phyloP scores from a whole-genome alignment of 2,797 vertebrate species.

The Sebastes diaconus region DNA sequence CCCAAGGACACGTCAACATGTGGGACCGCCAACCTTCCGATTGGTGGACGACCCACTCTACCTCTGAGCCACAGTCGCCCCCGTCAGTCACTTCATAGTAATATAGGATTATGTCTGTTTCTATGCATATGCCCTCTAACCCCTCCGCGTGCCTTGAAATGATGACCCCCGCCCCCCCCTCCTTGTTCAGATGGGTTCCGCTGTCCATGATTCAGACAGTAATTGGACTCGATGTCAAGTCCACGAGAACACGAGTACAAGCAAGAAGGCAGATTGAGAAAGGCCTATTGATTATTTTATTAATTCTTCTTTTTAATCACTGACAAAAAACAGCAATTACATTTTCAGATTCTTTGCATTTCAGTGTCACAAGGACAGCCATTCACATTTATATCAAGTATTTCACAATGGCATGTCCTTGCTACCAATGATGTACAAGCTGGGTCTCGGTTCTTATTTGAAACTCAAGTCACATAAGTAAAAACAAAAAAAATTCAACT shows the following conservation, averaged over 20 bases:
- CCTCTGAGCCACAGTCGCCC: background rate
- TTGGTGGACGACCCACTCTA: background rate
- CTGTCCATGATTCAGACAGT: background rate
- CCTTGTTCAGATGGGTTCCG: background rate
- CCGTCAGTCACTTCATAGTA: background rate
- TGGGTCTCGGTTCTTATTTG: background rate
- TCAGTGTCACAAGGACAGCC: background rate
- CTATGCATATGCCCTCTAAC: background rate
- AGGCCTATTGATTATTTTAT: background rate
- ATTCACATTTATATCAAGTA: background rate
- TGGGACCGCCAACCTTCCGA: background rate
- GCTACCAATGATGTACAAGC: background rate
- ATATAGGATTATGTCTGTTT: background rate
- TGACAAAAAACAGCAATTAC: background rate
- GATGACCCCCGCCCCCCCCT: accelerated
- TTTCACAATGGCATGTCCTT: background rate
- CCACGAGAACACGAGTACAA: background rate
- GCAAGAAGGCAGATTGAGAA: background rate
- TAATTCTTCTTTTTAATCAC: background rate
- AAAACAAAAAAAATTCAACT: background rate
- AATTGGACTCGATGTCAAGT: background rate
- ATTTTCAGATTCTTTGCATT: background rate
- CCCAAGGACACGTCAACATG: background rate
- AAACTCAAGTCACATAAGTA: background rate
- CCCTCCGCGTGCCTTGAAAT: background rate